A percentile compares a stretch with the other conserved stretches of the same genome.
Conservation (phyloP, 2,113 vertebrate species). For the Istiophorus platypterus region DNA sequence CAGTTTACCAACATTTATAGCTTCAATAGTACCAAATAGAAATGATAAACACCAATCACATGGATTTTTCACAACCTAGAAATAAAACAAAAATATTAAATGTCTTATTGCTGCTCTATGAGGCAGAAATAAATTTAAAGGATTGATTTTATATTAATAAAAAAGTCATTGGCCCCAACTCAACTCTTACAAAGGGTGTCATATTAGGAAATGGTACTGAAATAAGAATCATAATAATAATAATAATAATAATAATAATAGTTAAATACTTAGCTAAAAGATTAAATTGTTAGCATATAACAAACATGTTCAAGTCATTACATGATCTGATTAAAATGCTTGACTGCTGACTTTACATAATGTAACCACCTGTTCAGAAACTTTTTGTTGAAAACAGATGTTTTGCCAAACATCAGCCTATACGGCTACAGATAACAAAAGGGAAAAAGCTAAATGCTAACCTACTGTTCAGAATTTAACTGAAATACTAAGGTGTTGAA, state of each 20-base stretch:
- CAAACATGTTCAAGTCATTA: neutral
- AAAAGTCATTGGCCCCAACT: neutral
- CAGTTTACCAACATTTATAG: neutral
- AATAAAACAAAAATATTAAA: too few species aligned
- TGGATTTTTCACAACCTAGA: too few species aligned
- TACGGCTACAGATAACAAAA: neutral
- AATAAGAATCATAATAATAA: too few species aligned
- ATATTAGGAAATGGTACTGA: neutral
- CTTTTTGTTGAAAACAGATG: conserved; percentile 1
- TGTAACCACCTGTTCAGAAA: neutral
- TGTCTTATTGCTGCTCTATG: neutral
- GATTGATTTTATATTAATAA: neutral
- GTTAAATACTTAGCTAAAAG: neutral
- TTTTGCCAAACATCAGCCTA: neutral
- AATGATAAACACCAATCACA: too few species aligned
- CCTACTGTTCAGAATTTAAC: neutral
- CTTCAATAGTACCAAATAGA: neutral
- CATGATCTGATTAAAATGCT: neutral
- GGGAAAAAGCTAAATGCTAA: neutral
- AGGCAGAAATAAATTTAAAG: neutral
- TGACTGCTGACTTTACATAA: neutral
- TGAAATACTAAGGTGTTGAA: neutral
- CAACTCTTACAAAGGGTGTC: neutral
- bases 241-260: too few species aligned
- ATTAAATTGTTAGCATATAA: neutral